These are phyloP conservation scores for Tachysurus fulvidraco DNA, from an alignment of 2,113 vertebrate species.

Conservation along the genomic window DNA sequence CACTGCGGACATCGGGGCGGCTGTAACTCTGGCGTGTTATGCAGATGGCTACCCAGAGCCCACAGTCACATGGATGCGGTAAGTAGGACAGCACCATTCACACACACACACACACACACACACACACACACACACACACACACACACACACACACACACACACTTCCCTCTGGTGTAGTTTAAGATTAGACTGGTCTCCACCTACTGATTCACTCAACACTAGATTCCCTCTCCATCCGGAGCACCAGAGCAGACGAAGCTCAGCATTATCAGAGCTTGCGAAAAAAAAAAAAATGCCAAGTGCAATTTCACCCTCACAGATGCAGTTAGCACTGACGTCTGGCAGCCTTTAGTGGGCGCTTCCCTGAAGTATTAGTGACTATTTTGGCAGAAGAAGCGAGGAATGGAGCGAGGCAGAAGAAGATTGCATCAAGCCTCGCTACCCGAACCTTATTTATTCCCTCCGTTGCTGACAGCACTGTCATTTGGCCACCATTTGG, in stretches of 20 bases:
- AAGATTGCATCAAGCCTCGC: constrained; percentile 25
- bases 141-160: not conserved
- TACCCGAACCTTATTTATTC: constrained; percentile 37
- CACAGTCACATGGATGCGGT: constrained; percentile 90
- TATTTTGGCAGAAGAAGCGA: constrained; percentile 26
- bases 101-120: not conserved
- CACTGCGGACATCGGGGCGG: constrained; percentile 83
- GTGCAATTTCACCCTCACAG: constrained; percentile 42
- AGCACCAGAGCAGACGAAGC: constrained; percentile 13
- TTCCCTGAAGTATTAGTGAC: constrained; percentile 38
- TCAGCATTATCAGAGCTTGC: constrained; percentile 37
- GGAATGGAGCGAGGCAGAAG: not conserved
- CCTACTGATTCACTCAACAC: not conserved
- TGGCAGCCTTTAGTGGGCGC: constrained; percentile 35
- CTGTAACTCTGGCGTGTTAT: constrained; percentile 86
- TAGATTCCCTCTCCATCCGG: not conserved
- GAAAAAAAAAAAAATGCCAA: constrained; percentile 16
- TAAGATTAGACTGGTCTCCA: constrained; percentile 12
- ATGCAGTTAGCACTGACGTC: constrained; percentile 25
- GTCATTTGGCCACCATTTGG: constrained; percentile 37
- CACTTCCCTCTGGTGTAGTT: not conserved
- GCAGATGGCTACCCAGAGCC: constrained; percentile 94
- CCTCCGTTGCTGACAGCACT: constrained; percentile 16
- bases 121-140: not conserved
- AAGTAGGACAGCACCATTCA: constrained; percentile 56